Evolutionary conservation across 2,888 invertebrate genomes (phyloP), one percentile per base, ranked within the genome.

Genomic region (Drosophila maculinotata): DNA sequence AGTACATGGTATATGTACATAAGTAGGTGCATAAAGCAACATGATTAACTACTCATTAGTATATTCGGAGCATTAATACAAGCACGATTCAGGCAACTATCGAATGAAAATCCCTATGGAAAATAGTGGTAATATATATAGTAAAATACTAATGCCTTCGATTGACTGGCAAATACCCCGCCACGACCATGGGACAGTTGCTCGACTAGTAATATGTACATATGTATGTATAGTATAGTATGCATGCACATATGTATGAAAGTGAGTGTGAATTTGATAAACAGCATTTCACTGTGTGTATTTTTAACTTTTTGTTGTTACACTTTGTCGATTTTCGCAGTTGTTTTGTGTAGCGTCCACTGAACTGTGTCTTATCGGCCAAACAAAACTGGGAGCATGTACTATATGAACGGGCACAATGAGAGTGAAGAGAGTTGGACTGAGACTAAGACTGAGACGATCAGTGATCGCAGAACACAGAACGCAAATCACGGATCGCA

Each of bases 351-450:
- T 28, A 42, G 72, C 77, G 77, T 59, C 39, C 77, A 73, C 17
- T 77, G 77, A 74, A 74, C 74, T 53, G 68, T 39, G 53, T 38
- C 73, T 74, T 74, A 74, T 74, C 74, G 73, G 77, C 54, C 74
- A 77, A 67, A 70, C 44, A 28, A 39, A 70, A 63, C 63, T 36
- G 39, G 15, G 15, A 25, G 35, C 23, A n/a, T n/a, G n/a, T n/a
- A 26, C 17, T 44, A n/a, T 26, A 14, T 15, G 17, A n/a, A 4
- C 15, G 15, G 8, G 25, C 9, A n/a, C n/a, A 7, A 7, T 3
- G 20, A 20, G 20, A 20, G n/a, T 26, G 10, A 3, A 23, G 26
- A 12, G 20, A 8, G 17, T 8, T n/a, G n/a, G 3, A 0, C 1
- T 7, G n/a, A n/a, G n/a, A 5, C 8, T 4, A 14, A 41, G 25